phyloP scores from a whole-genome alignment of 2,797 vertebrate genomes.

The Rhyacichthys aspro region DNA sequence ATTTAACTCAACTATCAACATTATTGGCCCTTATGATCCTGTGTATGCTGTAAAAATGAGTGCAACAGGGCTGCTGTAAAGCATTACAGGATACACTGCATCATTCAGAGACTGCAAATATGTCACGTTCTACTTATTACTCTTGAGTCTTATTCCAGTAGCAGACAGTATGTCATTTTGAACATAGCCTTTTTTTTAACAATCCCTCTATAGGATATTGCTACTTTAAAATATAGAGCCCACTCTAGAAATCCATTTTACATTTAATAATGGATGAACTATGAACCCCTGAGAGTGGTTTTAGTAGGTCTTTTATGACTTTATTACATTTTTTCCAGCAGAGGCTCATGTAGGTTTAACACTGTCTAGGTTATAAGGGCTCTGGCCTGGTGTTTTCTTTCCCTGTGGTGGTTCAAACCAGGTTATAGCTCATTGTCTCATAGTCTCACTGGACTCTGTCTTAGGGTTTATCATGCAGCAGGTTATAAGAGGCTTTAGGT shows the following conservation, averaged over 20 bases:
- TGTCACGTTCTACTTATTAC: not conserved
- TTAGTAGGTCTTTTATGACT: slow-evolving; percentile 4
- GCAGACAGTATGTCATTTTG: not conserved
- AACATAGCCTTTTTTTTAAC: slow-evolving; percentile 1
- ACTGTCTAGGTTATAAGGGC: not conserved
- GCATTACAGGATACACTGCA: not conserved
- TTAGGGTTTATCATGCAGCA: slow-evolving; percentile 18
- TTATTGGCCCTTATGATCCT: not conserved
- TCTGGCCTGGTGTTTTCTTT: not conserved
- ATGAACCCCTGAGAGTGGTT: not conserved
- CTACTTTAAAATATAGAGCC: slow-evolving; percentile 9
- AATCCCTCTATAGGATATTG: slow-evolving; percentile 6
- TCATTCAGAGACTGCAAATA: not conserved
- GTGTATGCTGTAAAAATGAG: too few relatives aligned
- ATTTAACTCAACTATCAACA: not conserved
- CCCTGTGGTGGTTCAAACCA: not conserved
- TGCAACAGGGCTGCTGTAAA: too few relatives aligned
- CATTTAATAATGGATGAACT: slow-evolving; percentile 5
- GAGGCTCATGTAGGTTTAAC: not conserved
- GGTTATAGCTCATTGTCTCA: slow-evolving; percentile 11
- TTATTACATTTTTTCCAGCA: slow-evolving; percentile 6
- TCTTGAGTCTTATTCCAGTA: slow-evolving; percentile 3
- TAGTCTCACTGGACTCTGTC: not conserved
- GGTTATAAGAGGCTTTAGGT: slow-evolving; percentile 29
- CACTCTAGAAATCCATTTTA: slow-evolving; percentile 1